Base-by-base conservation (phyloP, 2,888 invertebrate genomes). In the Phytoseiulus persimilis region DNA sequence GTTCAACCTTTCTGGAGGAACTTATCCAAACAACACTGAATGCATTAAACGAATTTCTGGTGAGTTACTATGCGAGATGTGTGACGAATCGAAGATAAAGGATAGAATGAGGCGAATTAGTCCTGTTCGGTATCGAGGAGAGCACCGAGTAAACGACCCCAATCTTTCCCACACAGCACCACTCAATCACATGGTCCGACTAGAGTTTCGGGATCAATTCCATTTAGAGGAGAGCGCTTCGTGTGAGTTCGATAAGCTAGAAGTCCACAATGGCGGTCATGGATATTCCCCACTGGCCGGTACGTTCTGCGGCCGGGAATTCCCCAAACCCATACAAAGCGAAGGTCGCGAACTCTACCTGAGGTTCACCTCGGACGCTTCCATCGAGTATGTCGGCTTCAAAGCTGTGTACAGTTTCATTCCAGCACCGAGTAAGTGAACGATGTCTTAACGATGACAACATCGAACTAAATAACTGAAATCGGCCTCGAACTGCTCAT, bases 181-280 rank as follows among this genome's bases (percentile, higher is more conserved):
- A 0, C 91, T 91, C n/a, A 92, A 92, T 6, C 92, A 93, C 90
- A 91, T 91, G 91, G 94, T 96, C 91, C 94, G 95, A 91, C 93
- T 96, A 92, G 96, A 96, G 93, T 96, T 96, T 93, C 94, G 96
- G 90, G 96, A 96, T 92, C 94, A 94, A 91, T 96, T 96, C 93
- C 93, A 95, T 91, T 94, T 96, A 91, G 96, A 96, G 92, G 93
- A 93, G 23, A 94, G 94, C 83, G 94, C 94, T 83, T 94, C 94
- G 90, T 97, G 96, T 93, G 94, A 94, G 93, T 95, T 95, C 93
- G 97, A 97, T 93, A 96, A 94, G 93, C 93, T 96, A 91, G 96
- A 96, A 93, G 95, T 96, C 90, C 94, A 96, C 90, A 96, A 97
- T 92, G 96, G 97, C 0, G 95, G 95, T 89, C 95, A 95, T 92